A percentile compares a stretch with the other conserved stretches of the same genome.
These are phyloP conservation scores for Rhizomys pruinosus DNA, from an alignment of 2,113 vertebrate genomes.

Conservation along the genomic window DNA sequence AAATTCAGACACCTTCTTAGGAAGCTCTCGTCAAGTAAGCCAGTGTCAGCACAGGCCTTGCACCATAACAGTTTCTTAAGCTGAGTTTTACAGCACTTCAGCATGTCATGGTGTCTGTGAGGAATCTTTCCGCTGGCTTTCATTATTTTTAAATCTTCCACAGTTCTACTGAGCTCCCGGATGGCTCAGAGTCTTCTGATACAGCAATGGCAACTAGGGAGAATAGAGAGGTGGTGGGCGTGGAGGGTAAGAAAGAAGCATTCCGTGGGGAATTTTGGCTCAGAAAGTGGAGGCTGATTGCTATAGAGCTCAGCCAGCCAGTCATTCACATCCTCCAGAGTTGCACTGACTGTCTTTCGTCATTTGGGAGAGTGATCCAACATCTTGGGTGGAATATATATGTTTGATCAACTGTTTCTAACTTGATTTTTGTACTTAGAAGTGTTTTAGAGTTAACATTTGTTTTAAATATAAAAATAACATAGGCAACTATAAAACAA, in stretches of 20 bases:
- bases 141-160: too few relatives aligned
- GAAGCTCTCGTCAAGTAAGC: constrained; percentile 97
- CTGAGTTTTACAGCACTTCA: too few relatives aligned
- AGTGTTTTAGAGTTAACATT: too few relatives aligned
- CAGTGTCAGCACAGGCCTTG: constrained; percentile 97
- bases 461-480: too few relatives aligned
- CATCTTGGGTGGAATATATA: constrained; percentile 97
- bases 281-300: constrained; percentile 92
- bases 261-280: constrained; percentile 98
- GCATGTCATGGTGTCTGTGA: too few relatives aligned
- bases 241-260: constrained; percentile 99
- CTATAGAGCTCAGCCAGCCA: constrained; percentile 93
- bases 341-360: constrained; percentile 97
- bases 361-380: constrained; percentile 92
- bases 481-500: too few relatives aligned
- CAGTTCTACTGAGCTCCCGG: constrained; percentile 97
- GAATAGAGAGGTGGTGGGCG: constrained; percentile 96
- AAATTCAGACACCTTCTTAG: constrained; percentile 97
- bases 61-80: constrained; percentile 99
- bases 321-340: constrained; percentile 94
- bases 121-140: too few relatives aligned
- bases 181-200: constrained; percentile 97
- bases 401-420: constrained; percentile 97
- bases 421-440: constrained; percentile 98
- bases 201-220: constrained; percentile 97